These are phyloP conservation scores for Pteria penguin DNA, from an alignment of 2,888 invertebrate species.

Conservation along the genomic window DNA sequence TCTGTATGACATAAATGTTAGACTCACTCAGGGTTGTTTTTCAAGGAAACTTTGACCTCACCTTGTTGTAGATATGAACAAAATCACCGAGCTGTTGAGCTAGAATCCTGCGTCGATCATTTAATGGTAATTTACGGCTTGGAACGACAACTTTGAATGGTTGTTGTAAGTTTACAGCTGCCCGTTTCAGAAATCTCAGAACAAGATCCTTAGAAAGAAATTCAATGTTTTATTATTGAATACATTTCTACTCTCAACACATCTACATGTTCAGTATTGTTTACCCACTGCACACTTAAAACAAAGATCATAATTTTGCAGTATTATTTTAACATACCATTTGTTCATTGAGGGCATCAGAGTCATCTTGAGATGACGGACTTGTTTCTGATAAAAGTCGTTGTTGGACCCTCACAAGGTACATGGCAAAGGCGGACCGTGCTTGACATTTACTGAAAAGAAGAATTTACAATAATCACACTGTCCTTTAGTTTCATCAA, in stretches of 20 bases:
- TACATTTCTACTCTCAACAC: too few relatives aligned
- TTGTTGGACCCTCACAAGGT: constrained; percentile 78
- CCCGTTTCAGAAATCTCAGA: constrained; percentile 78
- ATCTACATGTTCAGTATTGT: too few relatives aligned
- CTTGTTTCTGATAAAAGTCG: constrained; percentile 73
- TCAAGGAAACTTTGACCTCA: constrained; percentile 49
- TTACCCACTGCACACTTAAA: too few relatives aligned
- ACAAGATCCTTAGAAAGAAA: constrained; percentile 76
- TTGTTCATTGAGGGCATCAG: constrained; percentile 79
- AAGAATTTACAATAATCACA: not conserved
- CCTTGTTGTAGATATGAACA: constrained; percentile 79
- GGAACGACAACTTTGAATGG: constrained; percentile 79
- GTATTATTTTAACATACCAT: too few relatives aligned
- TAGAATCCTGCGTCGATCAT: constrained; percentile 77
- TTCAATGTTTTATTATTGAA: too few relatives aligned
- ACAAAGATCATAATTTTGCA: too few relatives aligned
- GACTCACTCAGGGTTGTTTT: too few relatives aligned
- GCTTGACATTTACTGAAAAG: constrained; percentile 79
- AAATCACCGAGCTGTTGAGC: constrained; percentile 80
- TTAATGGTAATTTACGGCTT: constrained; percentile 75
- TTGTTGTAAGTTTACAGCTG: constrained; percentile 79
- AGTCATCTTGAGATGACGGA: constrained; percentile 67
- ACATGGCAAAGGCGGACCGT: constrained; percentile 79
- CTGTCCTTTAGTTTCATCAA: not conserved
- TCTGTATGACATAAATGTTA: too few relatives aligned